Conservation (phyloP, 2,888 invertebrate genomes). For the Synergus itoensis region DNA sequence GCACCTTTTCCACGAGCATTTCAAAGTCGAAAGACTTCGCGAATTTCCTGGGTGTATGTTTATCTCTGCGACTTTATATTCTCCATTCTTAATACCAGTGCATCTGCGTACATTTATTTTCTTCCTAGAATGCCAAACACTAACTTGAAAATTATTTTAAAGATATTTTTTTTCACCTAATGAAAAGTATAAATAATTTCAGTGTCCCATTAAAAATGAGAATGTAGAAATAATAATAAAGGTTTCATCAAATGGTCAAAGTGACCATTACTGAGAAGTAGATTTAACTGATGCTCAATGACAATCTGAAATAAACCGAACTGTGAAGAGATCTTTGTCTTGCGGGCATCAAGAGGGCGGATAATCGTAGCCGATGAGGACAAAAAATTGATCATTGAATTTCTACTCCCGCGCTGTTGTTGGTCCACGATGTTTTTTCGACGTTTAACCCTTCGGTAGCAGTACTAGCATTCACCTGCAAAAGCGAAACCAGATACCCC, state of each 20-base stretch:
- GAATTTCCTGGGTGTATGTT: slow-evolving; percentile 32
- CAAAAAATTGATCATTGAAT: slow-evolving; percentile 40
- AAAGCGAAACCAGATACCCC: slow-evolving; percentile 70
- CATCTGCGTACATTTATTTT: background rate
- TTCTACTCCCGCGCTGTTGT: slow-evolving; percentile 19
- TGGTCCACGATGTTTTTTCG: slow-evolving; percentile 58
- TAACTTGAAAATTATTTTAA: background rate
- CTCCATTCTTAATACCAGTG: slow-evolving; percentile 24
- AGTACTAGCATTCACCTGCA: slow-evolving; percentile 66
- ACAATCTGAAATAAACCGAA: background rate
- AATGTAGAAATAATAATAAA: too few species aligned
- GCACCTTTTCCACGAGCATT: slow-evolving; percentile 28
- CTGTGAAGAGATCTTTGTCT: slow-evolving; percentile 10
- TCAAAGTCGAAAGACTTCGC: slow-evolving; percentile 34
- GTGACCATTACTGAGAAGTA: slow-evolving; percentile 6
- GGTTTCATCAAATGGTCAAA: background rate
- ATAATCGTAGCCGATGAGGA: slow-evolving; percentile 8
- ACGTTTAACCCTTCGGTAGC: slow-evolving; percentile 64
- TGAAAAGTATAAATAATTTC: too few species aligned
- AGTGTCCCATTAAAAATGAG: too few species aligned
- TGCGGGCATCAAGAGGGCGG: slow-evolving; percentile 21
- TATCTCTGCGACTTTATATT: slow-evolving; percentile 37
- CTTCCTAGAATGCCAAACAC: background rate
- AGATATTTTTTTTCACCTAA: background rate
- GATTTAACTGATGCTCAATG: background rate